Percentiles rank a stretch among this genome's conserved stretches.
Evolutionary conservation across 1,140 invertebrate genomes (phyloP).

Genomic region (Agrypnia vestita): DNA sequence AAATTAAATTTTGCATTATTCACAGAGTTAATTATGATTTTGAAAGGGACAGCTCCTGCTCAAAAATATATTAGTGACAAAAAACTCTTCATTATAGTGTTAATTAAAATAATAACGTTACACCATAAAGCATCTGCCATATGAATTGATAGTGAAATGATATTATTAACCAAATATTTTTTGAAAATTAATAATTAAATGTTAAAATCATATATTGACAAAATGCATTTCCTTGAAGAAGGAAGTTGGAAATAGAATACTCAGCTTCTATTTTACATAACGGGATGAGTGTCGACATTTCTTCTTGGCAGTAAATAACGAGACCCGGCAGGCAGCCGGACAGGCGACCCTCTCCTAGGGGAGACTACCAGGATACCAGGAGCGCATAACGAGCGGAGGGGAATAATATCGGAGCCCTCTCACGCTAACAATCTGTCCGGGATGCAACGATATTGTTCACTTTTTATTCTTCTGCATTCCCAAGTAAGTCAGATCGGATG

Average conservation of each 20-base stretch:
- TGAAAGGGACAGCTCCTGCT: no score
- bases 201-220: no score
- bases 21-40: no score
- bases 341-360: conserved; percentile 15
- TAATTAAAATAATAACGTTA: no score
- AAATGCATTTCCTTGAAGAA: not conserved
- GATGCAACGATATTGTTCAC: conserved; percentile 27
- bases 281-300: conserved; percentile 25
- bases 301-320: conserved; percentile 43
- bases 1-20: no score
- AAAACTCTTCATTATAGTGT: no score
- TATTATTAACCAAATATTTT: no score
- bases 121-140: no score
- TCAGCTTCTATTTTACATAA: conserved; percentile 20
- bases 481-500: not conserved
- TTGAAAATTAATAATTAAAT: no score
- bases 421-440: conserved; percentile 40
- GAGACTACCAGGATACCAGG: conserved; percentile 15
- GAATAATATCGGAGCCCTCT: conserved; percentile 38
- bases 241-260: not conserved
- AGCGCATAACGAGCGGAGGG: conserved; percentile 27
- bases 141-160: no score
- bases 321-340: conserved; percentile 31
- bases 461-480: conserved; percentile 28
- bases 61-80: no score